phyloP scores from a whole-genome alignment of 64 coral and sea anemone genomes.

The Montipora efflorescens region DNA sequence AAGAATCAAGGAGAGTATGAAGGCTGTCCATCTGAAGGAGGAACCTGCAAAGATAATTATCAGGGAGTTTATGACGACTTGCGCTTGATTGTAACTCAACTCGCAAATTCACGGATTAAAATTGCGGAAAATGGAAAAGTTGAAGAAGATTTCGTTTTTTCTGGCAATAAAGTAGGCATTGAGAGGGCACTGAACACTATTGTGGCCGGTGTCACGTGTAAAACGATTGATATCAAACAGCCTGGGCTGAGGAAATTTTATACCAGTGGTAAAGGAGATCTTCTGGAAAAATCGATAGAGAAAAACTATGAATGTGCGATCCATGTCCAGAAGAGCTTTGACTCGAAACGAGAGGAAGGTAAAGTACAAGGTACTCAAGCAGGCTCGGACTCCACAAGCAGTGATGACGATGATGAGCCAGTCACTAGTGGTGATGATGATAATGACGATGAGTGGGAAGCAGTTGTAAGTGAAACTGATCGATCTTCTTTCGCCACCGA shows the following conservation, averaged over 20 bases:
- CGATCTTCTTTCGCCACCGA: background rate
- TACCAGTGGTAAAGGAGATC: slow-evolving; percentile 29
- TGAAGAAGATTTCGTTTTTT: slow-evolving; percentile 31
- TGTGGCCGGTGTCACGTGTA: too few species aligned
- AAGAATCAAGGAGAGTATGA: too few species aligned
- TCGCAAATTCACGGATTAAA: slow-evolving; percentile 11
- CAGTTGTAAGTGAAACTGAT: background rate
- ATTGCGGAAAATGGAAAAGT: background rate
- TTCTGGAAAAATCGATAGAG: slow-evolving; percentile 37
- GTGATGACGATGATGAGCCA: background rate
- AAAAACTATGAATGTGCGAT: slow-evolving; percentile 37
- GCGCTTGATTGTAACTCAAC: slow-evolving; percentile 4
- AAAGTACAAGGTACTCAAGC: background rate
- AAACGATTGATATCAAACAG: slow-evolving; percentile 10
- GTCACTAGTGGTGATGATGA: background rate
- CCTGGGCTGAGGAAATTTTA: slow-evolving; percentile 47
- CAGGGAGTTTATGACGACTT: slow-evolving; percentile 13
- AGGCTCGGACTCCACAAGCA: background rate
- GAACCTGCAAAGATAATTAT: too few species aligned
- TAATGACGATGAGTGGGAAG: background rate
- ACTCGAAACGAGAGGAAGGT: background rate
- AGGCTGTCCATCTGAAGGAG: too few species aligned
- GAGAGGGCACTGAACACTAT: background rate
- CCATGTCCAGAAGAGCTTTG: background rate
- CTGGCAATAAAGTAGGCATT: slow-evolving; percentile 50